Evolutionary conservation across 2,797 vertebrate genomes (phyloP), one percentile per base, ranked within the genome.

Genomic region (Coregonus suidteri): DNA sequence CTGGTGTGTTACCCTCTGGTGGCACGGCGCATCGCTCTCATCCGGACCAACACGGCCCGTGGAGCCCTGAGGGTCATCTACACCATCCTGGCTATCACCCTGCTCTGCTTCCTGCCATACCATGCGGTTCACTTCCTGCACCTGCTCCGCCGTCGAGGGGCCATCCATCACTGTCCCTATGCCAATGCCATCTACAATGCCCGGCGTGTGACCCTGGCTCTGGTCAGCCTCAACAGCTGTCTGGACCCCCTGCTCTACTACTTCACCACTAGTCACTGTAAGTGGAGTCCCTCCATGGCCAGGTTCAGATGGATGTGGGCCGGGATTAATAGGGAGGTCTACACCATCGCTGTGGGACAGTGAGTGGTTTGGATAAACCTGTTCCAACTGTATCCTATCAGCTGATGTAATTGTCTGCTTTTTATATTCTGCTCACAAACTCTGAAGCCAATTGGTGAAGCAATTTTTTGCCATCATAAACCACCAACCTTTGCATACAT

Each of bases 21-120:
- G 0, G 95, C 86, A 0, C 74, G 78, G 0, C 87, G 86, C 69
- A 91, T 96, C 3, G 79, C 92, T 3, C 83, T 0, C 18, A 92
- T 94, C 62, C 67, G 34, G 2, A 92, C 79, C 0, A 75, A 1
- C 73, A 87, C 89, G 5, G 88, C 91, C 74, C 82, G 75, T 15
- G 90, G 85, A 56, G 93, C 94, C 0, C 70, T 94, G 78, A 88
- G 74, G 66, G 91, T 94, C 2, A 91, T 95, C 66, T 84, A 77
- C 76, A 79, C 90, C 79, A 90, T 95, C 77, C 56, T 97, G 86
- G 86, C 86, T 54, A 95, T 97, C 77, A 96, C 91, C 0, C 18
- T 92, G 20, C 34, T 96, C 66, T 97, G 96, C 91, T 97, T 97
- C 81, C 77, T 97, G 25, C 96, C 96, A 0, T 94, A 93, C 41